A percentile compares a stretch with the other conserved stretches of the same genome.
These are phyloP conservation scores for Nibea coibor DNA, from an alignment of 2,113 vertebrate genomes.

Conservation along the genomic window DNA sequence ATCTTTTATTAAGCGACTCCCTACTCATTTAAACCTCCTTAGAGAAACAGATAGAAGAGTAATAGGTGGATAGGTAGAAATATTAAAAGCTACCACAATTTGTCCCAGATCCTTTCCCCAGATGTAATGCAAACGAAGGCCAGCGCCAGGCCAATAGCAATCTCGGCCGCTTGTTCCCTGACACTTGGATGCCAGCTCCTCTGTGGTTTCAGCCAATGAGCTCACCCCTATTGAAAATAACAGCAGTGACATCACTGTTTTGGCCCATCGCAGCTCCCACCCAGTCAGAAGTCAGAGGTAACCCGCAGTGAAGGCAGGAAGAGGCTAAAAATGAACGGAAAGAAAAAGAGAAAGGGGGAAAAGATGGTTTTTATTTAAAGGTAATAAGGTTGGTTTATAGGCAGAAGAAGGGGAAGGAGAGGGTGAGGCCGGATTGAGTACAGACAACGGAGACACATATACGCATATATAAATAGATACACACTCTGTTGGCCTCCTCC, in stretches of 20 bases:
- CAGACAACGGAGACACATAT: conserved; percentile 39
- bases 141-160: conserved; percentile 24
- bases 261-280: conserved; percentile 62
- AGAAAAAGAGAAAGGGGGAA: conserved; percentile 31
- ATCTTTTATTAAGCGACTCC: conserved; percentile 4
- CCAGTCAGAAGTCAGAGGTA: conserved; percentile 67
- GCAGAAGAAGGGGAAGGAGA: conserved; percentile 30
- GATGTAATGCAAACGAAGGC: conserved; percentile 47
- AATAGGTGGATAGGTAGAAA: conserved; percentile 19
- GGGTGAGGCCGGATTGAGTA: conserved; percentile 46
- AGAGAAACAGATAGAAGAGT: neutral
- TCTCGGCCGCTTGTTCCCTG: conserved; percentile 59
- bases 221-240: conserved; percentile 77
- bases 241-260: conserved; percentile 78
- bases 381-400: conserved; percentile 65
- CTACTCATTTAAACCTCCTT: neutral
- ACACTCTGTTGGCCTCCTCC: conserved; percentile 15
- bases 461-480: conserved; percentile 40
- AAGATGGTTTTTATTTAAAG: conserved; percentile 65
- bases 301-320: conserved; percentile 54
- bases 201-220: conserved; percentile 80
- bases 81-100: conserved; percentile 35
- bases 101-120: conserved; percentile 64
- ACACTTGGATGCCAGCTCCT: conserved; percentile 77
- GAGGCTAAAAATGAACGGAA: conserved; percentile 55